A percentile compares a stretch with the other conserved stretches of the same genome.
Conservation (phyloP, 2,888 invertebrate species). For the Lasioglossum leucozonium region DNA sequence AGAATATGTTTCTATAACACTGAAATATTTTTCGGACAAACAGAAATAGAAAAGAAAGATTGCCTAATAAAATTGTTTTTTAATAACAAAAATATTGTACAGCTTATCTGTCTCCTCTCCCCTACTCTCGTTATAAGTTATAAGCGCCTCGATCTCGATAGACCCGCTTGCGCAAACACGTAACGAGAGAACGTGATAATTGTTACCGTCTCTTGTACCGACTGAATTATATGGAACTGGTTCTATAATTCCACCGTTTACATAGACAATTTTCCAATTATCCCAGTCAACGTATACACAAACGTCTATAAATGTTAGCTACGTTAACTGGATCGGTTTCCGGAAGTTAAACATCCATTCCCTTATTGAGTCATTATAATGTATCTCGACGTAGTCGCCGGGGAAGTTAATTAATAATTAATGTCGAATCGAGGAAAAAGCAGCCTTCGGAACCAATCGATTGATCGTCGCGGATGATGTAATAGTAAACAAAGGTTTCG, state of each 20-base stretch:
- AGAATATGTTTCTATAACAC: neutral
- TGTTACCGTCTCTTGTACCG: neutral
- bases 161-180: neutral
- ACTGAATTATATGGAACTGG: neutral
- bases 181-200: constrained; percentile 6
- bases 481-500: constrained; percentile 33
- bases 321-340: neutral
- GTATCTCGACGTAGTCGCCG: neutral
- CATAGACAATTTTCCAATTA: constrained; percentile 1
- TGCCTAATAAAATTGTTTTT: neutral
- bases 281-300: neutral
- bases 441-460: constrained; percentile 28
- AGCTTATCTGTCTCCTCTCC: neutral
- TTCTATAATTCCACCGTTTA: constrained; percentile 2
- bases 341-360: constrained; percentile 4
- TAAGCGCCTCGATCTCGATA: neutral
- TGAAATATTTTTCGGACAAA: neutral
- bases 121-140: neutral
- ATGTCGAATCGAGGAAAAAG: neutral
- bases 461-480: constrained; percentile 22
- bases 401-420: constrained; percentile 3
- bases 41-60: too few relatives aligned
- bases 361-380: neutral
- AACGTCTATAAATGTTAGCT: neutral
- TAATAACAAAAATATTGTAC: neutral